Percentiles rank a stretch among this genome's conserved stretches.
phyloP scores from a whole-genome alignment of 2,797 vertebrate genomes.

The Mormyrops attenuatus region DNA sequence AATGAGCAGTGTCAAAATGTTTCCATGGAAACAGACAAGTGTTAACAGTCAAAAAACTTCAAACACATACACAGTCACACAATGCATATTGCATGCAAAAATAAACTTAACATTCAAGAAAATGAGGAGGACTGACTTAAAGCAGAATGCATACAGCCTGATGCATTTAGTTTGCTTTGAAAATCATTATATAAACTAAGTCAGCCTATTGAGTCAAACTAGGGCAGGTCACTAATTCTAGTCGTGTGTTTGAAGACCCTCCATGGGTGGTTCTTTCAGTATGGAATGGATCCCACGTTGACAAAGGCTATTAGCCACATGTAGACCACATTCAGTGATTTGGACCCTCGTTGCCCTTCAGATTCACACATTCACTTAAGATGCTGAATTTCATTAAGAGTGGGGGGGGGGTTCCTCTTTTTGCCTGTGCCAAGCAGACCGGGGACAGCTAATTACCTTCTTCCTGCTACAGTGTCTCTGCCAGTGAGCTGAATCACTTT shows the following conservation, averaged over 20 bases:
- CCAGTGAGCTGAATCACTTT: background rate
- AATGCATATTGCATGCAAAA: background rate
- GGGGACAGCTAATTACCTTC: background rate
- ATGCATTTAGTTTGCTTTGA: background rate
- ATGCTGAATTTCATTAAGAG: background rate
- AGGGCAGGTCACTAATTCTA: background rate
- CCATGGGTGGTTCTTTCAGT: background rate
- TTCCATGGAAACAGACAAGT: constrained; percentile 62
- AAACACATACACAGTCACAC: constrained; percentile 25
- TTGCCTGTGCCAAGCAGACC: background rate
- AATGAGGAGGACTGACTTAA: constrained; percentile 15
- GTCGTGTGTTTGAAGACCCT: background rate
- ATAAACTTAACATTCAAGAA: constrained; percentile 2
- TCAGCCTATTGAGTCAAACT: background rate
- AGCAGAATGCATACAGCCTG: background rate
- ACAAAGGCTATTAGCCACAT: background rate
- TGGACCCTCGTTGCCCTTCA: background rate
- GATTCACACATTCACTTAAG: background rate
- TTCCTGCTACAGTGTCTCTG: background rate
- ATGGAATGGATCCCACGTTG: background rate
- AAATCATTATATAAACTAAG: background rate
- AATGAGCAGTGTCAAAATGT: constrained; percentile 56
- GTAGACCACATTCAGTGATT: background rate
- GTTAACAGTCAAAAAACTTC: constrained; percentile 54
- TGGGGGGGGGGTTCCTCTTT: background rate